Percentiles rank a stretch among this genome's conserved stretches.
phyloP scores from a whole-genome alignment of 2,113 vertebrate genomes.

The Ptychochromis oligacanthus region DNA sequence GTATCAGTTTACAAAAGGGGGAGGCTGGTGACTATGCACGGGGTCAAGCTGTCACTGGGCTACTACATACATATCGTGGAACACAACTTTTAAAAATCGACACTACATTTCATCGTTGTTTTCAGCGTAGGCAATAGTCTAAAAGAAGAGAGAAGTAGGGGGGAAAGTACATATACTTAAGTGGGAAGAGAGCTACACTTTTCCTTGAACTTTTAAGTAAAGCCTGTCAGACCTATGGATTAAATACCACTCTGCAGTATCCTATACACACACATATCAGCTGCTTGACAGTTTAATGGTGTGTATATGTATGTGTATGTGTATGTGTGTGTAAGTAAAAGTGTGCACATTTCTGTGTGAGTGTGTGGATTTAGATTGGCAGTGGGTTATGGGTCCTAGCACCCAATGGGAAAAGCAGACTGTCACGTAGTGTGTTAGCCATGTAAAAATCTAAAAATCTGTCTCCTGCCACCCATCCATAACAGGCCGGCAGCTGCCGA shows the following conservation, averaged over 20 bases:
- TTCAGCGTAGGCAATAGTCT: background rate
- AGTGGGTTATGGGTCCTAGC: conserved; percentile 9
- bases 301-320: conserved; percentile 25
- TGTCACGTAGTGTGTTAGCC: conserved; percentile 28
- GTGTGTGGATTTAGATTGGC: background rate
- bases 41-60: conserved; percentile 41
- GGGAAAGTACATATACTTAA: conserved; percentile 11
- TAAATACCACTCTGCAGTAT: conserved; percentile 52
- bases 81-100: conserved; percentile 37
- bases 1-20: conserved; percentile 62
- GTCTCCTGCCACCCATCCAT: conserved; percentile 44
- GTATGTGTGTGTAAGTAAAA: background rate
- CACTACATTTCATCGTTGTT: conserved; percentile 17
- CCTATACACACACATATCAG: background rate
- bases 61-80: conserved; percentile 33
- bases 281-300: conserved; percentile 55
- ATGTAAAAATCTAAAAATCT: conserved; percentile 52
- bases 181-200: conserved; percentile 45
- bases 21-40: conserved; percentile 7
- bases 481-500: conserved; percentile 58
- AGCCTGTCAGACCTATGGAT: conserved; percentile 60
- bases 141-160: background rate
- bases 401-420: conserved; percentile 38
- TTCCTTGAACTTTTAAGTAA: conserved; percentile 55
- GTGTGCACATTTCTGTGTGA: background rate